A percentile compares a stretch with the other conserved stretches of the same genome.
Conservation (phyloP, 2,113 vertebrate genomes). For the Spea multiplicata region DNA sequence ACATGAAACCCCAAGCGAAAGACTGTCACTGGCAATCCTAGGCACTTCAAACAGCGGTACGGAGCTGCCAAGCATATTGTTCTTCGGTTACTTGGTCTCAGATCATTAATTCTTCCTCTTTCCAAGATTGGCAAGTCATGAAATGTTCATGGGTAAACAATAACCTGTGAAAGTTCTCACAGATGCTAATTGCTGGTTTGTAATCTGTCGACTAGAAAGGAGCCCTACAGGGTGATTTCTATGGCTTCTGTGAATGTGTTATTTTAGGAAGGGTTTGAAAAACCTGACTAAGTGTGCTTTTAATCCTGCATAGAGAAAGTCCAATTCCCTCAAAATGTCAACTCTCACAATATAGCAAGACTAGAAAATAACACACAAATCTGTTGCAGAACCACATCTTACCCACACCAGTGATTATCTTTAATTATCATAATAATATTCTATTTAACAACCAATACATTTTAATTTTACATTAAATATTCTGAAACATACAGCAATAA, state of each 20-base stretch:
- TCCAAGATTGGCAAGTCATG: conserved; percentile 43
- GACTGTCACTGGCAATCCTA: not conserved
- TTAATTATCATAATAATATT: too few species aligned
- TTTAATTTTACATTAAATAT: too few species aligned
- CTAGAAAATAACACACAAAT: too few species aligned
- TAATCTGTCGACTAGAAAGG: not conserved
- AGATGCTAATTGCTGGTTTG: conserved; percentile 21
- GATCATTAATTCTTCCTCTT: not conserved
- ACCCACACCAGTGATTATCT: too few species aligned
- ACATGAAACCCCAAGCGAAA: not conserved
- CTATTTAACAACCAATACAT: too few species aligned
- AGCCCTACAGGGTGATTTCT: not conserved
- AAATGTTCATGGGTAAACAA: conserved; percentile 34
- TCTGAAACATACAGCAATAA: too few species aligned
- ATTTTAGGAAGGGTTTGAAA: conserved; percentile 2
- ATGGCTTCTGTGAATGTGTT: not conserved
- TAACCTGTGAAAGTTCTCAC: conserved; percentile 48
- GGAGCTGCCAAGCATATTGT: not conserved
- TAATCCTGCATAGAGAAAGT: conserved; percentile 51
- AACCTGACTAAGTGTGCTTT: conserved; percentile 56
- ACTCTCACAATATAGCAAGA: too few species aligned
- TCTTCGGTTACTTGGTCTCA: not conserved
- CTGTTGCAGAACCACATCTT: too few species aligned
- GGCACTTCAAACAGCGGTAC: not conserved
- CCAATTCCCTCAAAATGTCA: too few species aligned